Evolutionary conservation across 2,888 invertebrate species (phyloP), one percentile per base, ranked within the genome.

Genomic region (Drosophila colorata): DNA sequence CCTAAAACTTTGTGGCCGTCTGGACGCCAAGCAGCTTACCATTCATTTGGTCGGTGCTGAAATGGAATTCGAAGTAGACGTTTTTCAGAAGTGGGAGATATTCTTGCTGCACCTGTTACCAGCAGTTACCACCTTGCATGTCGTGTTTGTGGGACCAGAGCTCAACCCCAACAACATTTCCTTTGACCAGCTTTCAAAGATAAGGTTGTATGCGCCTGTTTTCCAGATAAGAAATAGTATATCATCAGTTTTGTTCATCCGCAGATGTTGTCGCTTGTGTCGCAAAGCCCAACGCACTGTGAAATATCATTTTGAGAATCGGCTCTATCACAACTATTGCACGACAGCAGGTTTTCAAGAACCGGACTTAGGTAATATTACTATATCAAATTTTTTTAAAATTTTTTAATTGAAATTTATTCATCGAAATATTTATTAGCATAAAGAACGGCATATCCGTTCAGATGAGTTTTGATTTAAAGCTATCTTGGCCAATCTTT

Each of bases 1-100:
- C 31, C 90, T 94, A 44, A 94, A 94, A 55, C 76, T 90, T 1
- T 82, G 87, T 18, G 86, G 88, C 4, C 86, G 89, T 16, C 55
- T 91, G 14, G 52, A 66, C 9, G 51, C 64, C n/a, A 82, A 88
- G 31, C 74, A 74, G 33, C 66, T 92, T 0, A 91, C 90, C 2
- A 84, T 92, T 18, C 92, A 92, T 59, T 71, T 92, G 33, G 91
- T 92, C 55, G 92, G 95, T 0, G 95, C 95, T 0, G 96, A 96
- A 89, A 93, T 95, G 25, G 95, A 95, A 61, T 96, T 95, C 79
- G 96, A 96, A 90, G 95, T 95, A 0, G 94, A 95, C 69, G 93
- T 94, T 13, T 91, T 95, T 3, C 93, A 94, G 55, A 95, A 95
- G 64, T 96, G 96, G 96, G 96, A 96, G 83, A 93, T 94, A 40